Evolutionary conservation across 2,888 invertebrate genomes (phyloP), one percentile per base, ranked within the genome.

Genomic region (Apotomis betuletana): DNA sequence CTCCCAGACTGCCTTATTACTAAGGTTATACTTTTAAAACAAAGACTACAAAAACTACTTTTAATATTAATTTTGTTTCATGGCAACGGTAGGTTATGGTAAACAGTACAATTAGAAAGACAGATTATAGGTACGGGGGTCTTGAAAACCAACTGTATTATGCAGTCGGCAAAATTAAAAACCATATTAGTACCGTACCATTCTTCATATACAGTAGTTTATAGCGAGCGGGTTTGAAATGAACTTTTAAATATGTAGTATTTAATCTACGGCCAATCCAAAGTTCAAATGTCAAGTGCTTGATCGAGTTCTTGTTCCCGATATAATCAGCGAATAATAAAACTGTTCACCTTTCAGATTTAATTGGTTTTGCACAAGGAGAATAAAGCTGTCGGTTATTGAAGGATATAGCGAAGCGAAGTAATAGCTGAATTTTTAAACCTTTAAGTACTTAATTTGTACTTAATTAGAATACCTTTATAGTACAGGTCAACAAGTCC

Each of bases 261-360:
- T 63, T 64, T 54, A 67, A 67, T 52, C 55, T 62, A 52, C 74
- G 71, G 74, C 71, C 71, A 68, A 68, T 71, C 55, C 67, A 74
- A 74, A 74, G 74, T 74, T 74, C 74, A 74, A 64, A 71, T 54
- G 74, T 74, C 74, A 71, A 71, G 63, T 68, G 60, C 54, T 71
- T 59, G 60, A 63, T 74, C 70, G 70, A 74, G 52, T 74, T 70
- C 67, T 67, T 63, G 70, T 67, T 59, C 61, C 46, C 57, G 64
- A 70, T 74, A 61, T 67, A 67, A 74, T 74, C 74, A 58, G 72
- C 44, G 65, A 62, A 67, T 59, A 70, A 58, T 73, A 60, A 67
- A 67, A 74, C 57, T 70, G 67, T 62, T 62, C 67, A 62, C 70
- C 70, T 70, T 74, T 74, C 67, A 10, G 54, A 67, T 72, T 68